Evolutionary conservation across 1,140 invertebrate genomes (phyloP).

Genomic region (Drosophila obscura): DNA sequence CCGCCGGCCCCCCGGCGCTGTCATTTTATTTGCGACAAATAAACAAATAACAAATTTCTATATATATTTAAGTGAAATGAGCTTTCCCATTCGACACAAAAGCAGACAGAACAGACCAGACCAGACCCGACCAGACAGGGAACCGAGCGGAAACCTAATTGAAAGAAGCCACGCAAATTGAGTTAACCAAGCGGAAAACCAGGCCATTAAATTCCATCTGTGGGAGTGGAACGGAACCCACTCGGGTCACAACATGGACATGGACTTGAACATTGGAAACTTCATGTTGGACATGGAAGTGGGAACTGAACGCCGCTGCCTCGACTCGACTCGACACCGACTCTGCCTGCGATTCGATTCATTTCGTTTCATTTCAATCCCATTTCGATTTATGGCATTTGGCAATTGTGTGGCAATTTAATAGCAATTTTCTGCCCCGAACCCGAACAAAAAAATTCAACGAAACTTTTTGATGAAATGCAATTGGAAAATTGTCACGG

Average conservation of each 20-base stretch:
- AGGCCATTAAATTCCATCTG: constrained; percentile 71
- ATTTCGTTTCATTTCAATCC: constrained; percentile 64
- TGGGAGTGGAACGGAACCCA: constrained; percentile 33
- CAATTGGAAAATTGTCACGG: constrained; percentile 76
- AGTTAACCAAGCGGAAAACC: constrained; percentile 81
- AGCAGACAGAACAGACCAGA: constrained; percentile 30
- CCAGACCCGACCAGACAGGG: not conserved
- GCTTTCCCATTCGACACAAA: constrained; percentile 46
- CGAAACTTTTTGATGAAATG: constrained; percentile 75
- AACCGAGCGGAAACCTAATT: constrained; percentile 72
- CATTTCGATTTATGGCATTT: constrained; percentile 73
- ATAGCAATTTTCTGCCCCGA: constrained; percentile 72
- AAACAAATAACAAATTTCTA: constrained; percentile 68
- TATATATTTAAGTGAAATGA: constrained; percentile 65
- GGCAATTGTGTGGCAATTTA: constrained; percentile 79
- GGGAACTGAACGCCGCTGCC: constrained; percentile 14
- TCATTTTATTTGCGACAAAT: constrained; percentile 75
- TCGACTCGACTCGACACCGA: not conserved
- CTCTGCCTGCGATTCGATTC: constrained; percentile 5
- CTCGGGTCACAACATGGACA: constrained; percentile 6
- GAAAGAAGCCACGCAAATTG: constrained; percentile 80
- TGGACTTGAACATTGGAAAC: constrained; percentile 15
- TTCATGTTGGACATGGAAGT: constrained; percentile 13
- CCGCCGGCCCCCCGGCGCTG: constrained; percentile 14
- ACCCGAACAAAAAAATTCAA: constrained; percentile 27